Conservation (phyloP, 1,140 invertebrate genomes). For the Caerostris darwini region DNA sequence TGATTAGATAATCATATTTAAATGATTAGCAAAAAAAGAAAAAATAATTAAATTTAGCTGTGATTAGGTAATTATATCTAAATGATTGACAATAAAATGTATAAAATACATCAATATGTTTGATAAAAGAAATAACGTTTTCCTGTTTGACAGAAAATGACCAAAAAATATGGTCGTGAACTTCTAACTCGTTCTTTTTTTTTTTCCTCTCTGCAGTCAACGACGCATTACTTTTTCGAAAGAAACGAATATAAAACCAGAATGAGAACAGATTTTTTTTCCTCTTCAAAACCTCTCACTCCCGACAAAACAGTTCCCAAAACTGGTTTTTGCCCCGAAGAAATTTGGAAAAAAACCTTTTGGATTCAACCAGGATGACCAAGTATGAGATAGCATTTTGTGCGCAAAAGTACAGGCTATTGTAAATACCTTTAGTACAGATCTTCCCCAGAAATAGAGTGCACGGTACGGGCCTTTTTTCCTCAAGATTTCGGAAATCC, state of each 20-base stretch:
- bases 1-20: too few relatives aligned
- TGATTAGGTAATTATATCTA: not conserved
- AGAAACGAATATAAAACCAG: slow-evolving; percentile 2
- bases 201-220: not conserved
- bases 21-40: too few relatives aligned
- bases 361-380: not conserved
- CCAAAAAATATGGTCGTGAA: not conserved
- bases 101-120: not conserved
- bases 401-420: slow-evolving; percentile 7
- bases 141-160: not conserved
- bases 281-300: not conserved
- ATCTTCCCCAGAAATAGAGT: not conserved
- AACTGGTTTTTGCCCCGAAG: slow-evolving; percentile 55
- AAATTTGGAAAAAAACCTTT: slow-evolving; percentile 54
- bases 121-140: not conserved
- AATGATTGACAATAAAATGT: not conserved
- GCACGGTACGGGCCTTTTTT: not conserved
- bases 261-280: not conserved
- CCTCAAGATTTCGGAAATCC: slow-evolving; percentile 24
- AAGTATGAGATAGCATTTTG: slow-evolving; percentile 52
- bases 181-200: not conserved
- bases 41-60: too few relatives aligned
- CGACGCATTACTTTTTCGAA: not conserved
- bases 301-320: slow-evolving; percentile 27
- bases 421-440: slow-evolving; percentile 54